Percentiles rank a stretch among this genome's conserved stretches.
These are phyloP conservation scores for Bacillus rossius DNA, from an alignment of 1,140 invertebrate species.

Conservation along the genomic window DNA sequence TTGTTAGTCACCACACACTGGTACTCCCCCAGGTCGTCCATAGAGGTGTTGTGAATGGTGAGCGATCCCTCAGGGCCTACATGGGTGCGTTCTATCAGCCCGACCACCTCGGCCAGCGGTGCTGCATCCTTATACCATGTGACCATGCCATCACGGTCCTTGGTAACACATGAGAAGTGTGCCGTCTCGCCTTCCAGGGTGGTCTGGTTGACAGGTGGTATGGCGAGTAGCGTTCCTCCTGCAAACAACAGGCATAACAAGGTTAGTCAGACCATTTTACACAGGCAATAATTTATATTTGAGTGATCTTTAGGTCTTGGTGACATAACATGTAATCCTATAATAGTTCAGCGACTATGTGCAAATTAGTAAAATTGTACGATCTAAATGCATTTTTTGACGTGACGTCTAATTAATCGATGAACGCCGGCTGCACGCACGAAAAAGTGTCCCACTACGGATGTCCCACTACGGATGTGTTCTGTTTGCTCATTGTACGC, in stretches of 20 bases:
- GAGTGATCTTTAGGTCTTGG: too few relatives aligned
- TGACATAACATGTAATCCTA: too few relatives aligned
- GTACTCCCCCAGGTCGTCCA: conserved; percentile 84
- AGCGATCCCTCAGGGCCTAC: conserved; percentile 65
- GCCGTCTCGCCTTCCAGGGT: conserved; percentile 78
- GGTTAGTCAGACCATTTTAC: too few relatives aligned
- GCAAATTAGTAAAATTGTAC: too few relatives aligned
- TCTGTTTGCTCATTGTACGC: too few relatives aligned
- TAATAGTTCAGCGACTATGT: too few relatives aligned
- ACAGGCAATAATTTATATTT: background rate
- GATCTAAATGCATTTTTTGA: too few relatives aligned
- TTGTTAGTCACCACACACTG: conserved; percentile 79
- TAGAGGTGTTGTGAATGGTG: conserved; percentile 63
- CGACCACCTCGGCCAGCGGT: conserved; percentile 53
- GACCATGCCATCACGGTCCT: conserved; percentile 55
- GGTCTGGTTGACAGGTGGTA: conserved; percentile 84
- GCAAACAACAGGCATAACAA: conserved; percentile 6
- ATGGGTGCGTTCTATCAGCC: conserved; percentile 55
- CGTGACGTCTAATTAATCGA: too few relatives aligned
- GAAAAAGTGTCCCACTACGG: too few relatives aligned
- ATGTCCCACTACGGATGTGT: too few relatives aligned
- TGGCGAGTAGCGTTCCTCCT: conserved; percentile 80
- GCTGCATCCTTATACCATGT: conserved; percentile 65
- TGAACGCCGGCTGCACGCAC: too few relatives aligned
- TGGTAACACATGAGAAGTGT: conserved; percentile 74